Evolutionary conservation across 2,797 vertebrate genomes (phyloP).

Genomic region (Halcyon smyrnensis): DNA sequence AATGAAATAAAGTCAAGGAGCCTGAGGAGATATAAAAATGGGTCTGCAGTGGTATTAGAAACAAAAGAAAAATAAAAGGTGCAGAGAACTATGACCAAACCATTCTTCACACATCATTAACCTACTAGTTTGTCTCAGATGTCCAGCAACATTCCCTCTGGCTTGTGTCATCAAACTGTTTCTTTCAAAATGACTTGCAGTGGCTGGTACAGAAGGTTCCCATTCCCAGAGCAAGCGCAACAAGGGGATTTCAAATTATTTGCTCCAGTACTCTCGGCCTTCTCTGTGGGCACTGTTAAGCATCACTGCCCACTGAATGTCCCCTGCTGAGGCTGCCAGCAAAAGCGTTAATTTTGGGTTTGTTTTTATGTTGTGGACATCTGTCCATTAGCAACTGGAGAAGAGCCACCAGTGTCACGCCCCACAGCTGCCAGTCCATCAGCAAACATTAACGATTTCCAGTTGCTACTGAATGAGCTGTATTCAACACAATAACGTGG

Average conservation of each 20-base stretch:
- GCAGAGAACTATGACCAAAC: background rate
- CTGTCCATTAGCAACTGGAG: conserved; percentile 9
- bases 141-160: background rate
- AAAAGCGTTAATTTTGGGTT: background rate
- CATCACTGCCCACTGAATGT: background rate
- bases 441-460: background rate
- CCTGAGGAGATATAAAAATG: background rate
- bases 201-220: background rate
- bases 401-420: background rate
- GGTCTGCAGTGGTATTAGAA: background rate
- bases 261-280: background rate
- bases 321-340: background rate
- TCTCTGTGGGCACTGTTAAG: background rate
- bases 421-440: background rate
- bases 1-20: background rate
- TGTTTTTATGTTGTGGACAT: background rate
- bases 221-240: background rate
- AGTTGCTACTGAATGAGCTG: background rate
- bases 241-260: background rate
- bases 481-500: background rate
- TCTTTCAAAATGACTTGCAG: background rate
- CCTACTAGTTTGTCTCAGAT: background rate
- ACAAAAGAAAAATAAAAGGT: background rate
- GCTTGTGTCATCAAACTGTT: background rate
- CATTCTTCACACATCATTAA: background rate